Conservation (phyloP, 2,888 invertebrate species). For the Steinernema scapterisci region DNA sequence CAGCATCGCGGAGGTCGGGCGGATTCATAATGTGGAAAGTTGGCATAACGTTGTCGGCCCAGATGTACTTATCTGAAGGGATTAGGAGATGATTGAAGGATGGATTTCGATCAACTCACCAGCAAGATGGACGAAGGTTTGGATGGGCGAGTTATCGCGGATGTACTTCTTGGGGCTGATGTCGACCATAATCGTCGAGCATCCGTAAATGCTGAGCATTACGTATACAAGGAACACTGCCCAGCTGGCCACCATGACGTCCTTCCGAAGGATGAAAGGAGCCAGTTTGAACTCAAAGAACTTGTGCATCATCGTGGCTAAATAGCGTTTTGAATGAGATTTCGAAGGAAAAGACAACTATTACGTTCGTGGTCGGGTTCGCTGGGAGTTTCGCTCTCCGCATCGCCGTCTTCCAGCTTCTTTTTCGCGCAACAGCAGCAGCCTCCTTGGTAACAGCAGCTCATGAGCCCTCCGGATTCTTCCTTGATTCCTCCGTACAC, state of each 20-base stretch:
- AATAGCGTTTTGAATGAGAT: background rate
- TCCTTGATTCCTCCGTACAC: slow-evolving; percentile 64
- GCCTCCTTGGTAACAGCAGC: slow-evolving; percentile 50
- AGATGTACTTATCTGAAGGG: slow-evolving; percentile 62
- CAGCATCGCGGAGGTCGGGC: slow-evolving; percentile 61
- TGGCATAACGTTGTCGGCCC: slow-evolving; percentile 67
- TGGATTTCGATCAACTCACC: no score
- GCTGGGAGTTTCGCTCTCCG: slow-evolving; percentile 14
- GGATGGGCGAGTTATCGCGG: slow-evolving; percentile 66
- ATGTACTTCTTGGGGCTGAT: slow-evolving; percentile 67
- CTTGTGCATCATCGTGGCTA: slow-evolving; percentile 64
- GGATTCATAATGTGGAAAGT: slow-evolving; percentile 65
- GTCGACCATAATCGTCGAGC: slow-evolving; percentile 61
- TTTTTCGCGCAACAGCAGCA: slow-evolving; percentile 16
- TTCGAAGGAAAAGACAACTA: background rate
- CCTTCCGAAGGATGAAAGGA: slow-evolving; percentile 59
- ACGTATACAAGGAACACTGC: slow-evolving; percentile 59
- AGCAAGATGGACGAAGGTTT: slow-evolving; percentile 65
- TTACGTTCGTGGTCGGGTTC: slow-evolving; percentile 12
- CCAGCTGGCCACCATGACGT: slow-evolving; percentile 55
- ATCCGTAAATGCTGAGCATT: slow-evolving; percentile 61
- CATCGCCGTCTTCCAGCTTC: slow-evolving; percentile 20
- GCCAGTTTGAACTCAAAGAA: slow-evolving; percentile 61
- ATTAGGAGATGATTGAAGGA: no score
- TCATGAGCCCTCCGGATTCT: slow-evolving; percentile 58